A percentile compares a stretch with the other conserved stretches of the same genome.
Evolutionary conservation across 2,113 vertebrate genomes (phyloP).

Genomic region (Pseudolaguvia tuberculata): DNA sequence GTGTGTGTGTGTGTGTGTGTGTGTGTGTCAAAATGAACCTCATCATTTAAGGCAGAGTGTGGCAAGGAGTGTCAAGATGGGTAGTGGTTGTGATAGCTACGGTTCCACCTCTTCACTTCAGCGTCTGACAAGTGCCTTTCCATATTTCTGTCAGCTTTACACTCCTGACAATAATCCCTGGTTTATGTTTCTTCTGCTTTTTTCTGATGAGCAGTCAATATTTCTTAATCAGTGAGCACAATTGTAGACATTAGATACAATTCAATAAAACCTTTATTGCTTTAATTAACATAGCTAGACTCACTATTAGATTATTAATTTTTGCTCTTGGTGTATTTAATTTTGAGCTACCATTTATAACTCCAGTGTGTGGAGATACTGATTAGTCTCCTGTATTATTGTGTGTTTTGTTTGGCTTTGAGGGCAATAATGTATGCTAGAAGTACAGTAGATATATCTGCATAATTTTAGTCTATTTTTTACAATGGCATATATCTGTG

Average conservation of each 20-base stretch:
- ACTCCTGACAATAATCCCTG: neutral
- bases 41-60: conserved; percentile 6
- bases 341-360: neutral
- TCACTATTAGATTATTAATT: neutral
- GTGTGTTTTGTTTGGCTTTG: too few species aligned
- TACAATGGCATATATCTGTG: too few species aligned
- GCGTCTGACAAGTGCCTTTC: neutral
- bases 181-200: neutral
- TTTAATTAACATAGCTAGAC: too few species aligned
- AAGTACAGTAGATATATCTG: neutral
- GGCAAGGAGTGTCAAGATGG: conserved; percentile 4
- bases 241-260: too few species aligned
- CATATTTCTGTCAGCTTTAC: conserved; percentile 4
- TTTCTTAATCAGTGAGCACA: too few species aligned
- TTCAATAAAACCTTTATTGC: too few species aligned
- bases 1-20: too few species aligned
- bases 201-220: too few species aligned
- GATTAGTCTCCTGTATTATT: too few species aligned
- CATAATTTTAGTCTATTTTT: neutral
- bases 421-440: neutral
- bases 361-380: neutral
- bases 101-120: neutral
- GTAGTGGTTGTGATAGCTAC: neutral
- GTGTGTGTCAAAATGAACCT: neutral
- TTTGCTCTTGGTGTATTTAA: neutral